phyloP scores from a whole-genome alignment of 2,888 invertebrate genomes.

The Oscheius sp. region DNA sequence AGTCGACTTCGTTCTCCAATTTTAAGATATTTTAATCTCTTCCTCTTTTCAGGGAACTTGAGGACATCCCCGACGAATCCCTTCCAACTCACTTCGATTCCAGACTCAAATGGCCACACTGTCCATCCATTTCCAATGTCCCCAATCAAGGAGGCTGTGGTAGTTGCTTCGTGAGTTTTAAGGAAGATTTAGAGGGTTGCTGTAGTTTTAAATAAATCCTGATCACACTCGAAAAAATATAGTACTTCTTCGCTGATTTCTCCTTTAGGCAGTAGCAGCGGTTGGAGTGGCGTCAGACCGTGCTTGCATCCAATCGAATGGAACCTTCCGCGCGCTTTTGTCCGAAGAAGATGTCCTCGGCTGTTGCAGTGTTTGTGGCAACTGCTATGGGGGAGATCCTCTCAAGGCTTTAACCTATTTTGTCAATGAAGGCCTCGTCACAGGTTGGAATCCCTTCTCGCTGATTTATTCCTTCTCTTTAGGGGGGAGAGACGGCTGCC shows the following conservation, averaged over 20 bases:
- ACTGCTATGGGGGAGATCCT: conserved; percentile 69
- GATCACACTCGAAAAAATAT: not conserved
- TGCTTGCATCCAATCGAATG: conserved; percentile 68
- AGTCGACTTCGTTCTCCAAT: too few species aligned
- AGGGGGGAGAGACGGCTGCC: conserved; percentile 67
- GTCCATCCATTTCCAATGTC: conserved; percentile 63
- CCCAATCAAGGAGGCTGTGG: conserved; percentile 70
- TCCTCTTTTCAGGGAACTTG: conserved; percentile 61
- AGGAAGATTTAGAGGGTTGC: not conserved
- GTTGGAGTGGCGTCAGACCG: conserved; percentile 68
- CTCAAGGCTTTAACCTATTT: conserved; percentile 68
- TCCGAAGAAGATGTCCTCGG: conserved; percentile 62
- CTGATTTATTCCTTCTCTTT: not conserved
- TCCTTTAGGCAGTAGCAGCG: conserved; percentile 64
- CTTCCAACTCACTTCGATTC: conserved; percentile 66
- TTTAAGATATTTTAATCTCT: too few species aligned
- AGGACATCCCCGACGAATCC: conserved; percentile 48
- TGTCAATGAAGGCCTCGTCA: conserved; percentile 66
- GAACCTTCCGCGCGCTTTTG: conserved; percentile 56
- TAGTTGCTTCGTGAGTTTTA: conserved; percentile 62
- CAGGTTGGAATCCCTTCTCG: conserved; percentile 37
- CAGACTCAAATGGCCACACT: conserved; percentile 66
- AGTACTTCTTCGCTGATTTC: not conserved
- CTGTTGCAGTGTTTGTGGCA: conserved; percentile 67
- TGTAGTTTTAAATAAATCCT: not conserved